phyloP scores from a whole-genome alignment of 1,140 invertebrate genomes.

The Gyrodactylus bullatarudis region DNA sequence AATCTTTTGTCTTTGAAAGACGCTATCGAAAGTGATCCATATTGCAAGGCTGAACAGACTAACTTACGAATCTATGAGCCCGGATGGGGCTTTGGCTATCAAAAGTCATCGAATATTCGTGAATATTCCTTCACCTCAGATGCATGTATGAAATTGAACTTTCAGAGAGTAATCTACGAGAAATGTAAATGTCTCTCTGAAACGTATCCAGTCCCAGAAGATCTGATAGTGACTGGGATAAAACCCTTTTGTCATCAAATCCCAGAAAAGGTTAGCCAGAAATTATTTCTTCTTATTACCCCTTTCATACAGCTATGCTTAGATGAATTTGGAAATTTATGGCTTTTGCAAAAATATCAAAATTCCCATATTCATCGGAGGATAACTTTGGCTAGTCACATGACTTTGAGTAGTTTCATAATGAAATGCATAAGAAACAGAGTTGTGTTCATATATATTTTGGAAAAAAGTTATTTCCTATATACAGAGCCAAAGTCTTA shows the following conservation, averaged over 20 bases:
- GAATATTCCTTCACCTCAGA: background rate
- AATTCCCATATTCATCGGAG: too few relatives aligned
- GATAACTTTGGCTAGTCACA: too few relatives aligned
- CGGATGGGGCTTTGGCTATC: background rate
- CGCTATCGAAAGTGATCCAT: background rate
- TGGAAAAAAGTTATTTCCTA: too few relatives aligned
- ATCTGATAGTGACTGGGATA: background rate
- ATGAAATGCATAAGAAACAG: too few relatives aligned
- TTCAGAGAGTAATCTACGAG: background rate
- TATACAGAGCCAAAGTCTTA: too few relatives aligned
- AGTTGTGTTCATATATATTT: too few relatives aligned
- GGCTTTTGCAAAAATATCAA: too few relatives aligned
- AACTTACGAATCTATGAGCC: background rate
- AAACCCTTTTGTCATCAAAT: background rate
- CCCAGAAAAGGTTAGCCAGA: background rate
- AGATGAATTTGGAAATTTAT: too few relatives aligned
- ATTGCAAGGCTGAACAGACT: background rate
- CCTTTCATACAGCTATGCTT: too few relatives aligned
- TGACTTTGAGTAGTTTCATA: too few relatives aligned
- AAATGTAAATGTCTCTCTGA: background rate
- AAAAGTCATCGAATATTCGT: background rate
- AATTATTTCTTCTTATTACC: background rate
- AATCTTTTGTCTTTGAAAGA: too few relatives aligned
- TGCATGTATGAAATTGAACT: background rate
- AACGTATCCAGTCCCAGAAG: background rate